Evolutionary conservation across 2,113 vertebrate species (phyloP).

Genomic region (Oreochromis tanganicae): DNA sequence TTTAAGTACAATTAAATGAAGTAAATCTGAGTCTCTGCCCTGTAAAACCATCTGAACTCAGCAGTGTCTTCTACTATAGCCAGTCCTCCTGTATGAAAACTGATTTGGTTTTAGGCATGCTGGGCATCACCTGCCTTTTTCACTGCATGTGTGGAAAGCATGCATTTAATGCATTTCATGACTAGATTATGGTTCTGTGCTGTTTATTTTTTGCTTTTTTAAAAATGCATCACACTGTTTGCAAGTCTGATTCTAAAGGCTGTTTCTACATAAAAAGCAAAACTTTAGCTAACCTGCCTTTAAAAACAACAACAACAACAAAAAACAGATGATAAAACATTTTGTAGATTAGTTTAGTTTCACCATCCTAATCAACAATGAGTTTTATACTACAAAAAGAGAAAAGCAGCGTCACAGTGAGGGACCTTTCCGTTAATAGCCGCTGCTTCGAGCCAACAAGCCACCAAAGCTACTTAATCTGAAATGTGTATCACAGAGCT

Average conservation of each 20-base stretch:
- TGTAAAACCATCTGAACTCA: neutral
- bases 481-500: neutral
- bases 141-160: neutral
- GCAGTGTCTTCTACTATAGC: neutral
- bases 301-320: neutral
- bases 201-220: neutral
- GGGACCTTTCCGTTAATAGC: neutral
- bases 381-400: neutral
- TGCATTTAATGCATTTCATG: neutral
- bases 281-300: neutral
- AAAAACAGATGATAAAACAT: accelerated
- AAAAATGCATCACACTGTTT: neutral
- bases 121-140: neutral
- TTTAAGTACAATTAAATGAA: neutral
- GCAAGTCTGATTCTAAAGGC: neutral
- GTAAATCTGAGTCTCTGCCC: neutral
- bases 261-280: neutral
- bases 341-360: neutral
- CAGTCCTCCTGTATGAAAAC: neutral
- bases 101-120: neutral
- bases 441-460: neutral
- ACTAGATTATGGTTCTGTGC: neutral
- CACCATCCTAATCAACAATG: neutral
- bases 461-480: neutral
- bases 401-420: neutral